Base-by-base conservation (phyloP, 2,888 invertebrate genomes). In the Charanyca ferruginea region DNA sequence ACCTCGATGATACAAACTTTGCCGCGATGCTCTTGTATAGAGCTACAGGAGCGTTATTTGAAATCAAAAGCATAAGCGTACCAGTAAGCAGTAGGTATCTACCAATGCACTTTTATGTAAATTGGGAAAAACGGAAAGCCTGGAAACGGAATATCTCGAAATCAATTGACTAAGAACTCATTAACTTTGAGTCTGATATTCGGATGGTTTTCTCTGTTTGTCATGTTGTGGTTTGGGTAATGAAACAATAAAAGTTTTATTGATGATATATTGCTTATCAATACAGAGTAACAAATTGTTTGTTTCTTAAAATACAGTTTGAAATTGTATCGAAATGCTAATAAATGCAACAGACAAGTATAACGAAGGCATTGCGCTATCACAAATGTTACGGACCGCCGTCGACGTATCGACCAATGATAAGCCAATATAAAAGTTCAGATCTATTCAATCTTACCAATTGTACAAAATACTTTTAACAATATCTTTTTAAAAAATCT, bases 191-290 rank as follows among this genome's bases (percentile, higher is more conserved):
- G n/a, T 41, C 6, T 16, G 7, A 1, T 41, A 41, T 16, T 38
- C 41, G n/a, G 16, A n/a, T 2, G 5, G 5, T 25, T 45, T 47
- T 18, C 1, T 11, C 7, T 23, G 18, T 20, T 49, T n/a, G 7
- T 23, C 3, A 45, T 52, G 41, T 61, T 35, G 13, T 20, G 7
- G 25, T 8, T 0, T 28, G 5, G 16, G n/a, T 66, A 89, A 85
- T 89, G 79, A 74, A 87, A 68, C 76, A 57, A 77, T 65, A 53
- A 75, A 86, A 82, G 66, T 90, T 92, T 94, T 91, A 93, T 93
- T 94, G 88, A 91, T 91, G 91, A 94, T 95, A 95, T 95, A 95
- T 95, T 95, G 95, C 95, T 95, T 95, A 95, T 93, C 93, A 93
- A 89, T 94, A 95, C 91, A 93, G 91, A 93, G 90, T 93, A 95